Conservation (phyloP, 64 coral and sea anemone species). For the Dendrophyllia cribrosa region DNA sequence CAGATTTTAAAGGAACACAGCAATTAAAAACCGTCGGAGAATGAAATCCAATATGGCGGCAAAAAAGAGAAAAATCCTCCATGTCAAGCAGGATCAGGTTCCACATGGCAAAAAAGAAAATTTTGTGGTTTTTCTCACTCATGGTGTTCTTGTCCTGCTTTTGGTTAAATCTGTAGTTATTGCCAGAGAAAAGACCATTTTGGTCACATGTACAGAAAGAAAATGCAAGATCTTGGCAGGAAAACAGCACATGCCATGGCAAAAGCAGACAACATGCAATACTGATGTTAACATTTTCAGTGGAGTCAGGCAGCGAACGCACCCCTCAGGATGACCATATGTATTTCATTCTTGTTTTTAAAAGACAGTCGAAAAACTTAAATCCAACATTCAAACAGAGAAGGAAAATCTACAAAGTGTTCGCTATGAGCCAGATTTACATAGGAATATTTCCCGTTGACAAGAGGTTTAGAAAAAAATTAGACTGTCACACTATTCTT, state of each 20-base stretch:
- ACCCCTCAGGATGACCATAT: background rate
- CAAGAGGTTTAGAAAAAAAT: too few relatives aligned
- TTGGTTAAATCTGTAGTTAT: constrained; percentile 42
- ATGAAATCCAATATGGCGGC: constrained; percentile 9
- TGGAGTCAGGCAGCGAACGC: background rate
- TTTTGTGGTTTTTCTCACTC: constrained; percentile 49
- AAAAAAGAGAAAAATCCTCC: background rate
- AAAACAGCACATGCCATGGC: constrained; percentile 4
- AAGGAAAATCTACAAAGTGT: too few relatives aligned
- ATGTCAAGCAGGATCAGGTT: background rate
- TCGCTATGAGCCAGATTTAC: too few relatives aligned
- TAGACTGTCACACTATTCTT: too few relatives aligned
- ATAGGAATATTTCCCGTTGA: too few relatives aligned
- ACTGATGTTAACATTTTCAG: constrained; percentile 27
- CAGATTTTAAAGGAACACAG: constrained; percentile 35
- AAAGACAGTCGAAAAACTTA: too few relatives aligned
- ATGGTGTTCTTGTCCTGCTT: constrained; percentile 46
- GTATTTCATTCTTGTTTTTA: too few relatives aligned
- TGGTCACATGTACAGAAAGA: background rate
- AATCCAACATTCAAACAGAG: too few relatives aligned
- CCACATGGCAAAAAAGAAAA: background rate
- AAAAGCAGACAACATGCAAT: background rate
- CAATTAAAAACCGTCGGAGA: constrained; percentile 5
- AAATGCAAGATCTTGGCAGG: background rate
- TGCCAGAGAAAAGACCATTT: constrained; percentile 34